phyloP scores from a whole-genome alignment of 1,140 invertebrate species.

The Zaprionus ornatus region DNA sequence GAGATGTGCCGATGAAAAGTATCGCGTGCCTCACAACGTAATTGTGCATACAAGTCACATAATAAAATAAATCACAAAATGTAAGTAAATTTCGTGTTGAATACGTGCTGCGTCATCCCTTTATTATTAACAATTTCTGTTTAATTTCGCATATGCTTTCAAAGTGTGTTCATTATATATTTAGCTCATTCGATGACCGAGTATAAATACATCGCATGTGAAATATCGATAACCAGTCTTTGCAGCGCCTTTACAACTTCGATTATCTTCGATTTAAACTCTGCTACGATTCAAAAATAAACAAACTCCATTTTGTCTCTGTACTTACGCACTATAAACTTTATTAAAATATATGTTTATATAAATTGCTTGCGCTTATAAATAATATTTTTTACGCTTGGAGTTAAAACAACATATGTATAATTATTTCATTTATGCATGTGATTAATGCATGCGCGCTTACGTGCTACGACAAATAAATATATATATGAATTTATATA shows the following conservation, averaged over 20 bases:
- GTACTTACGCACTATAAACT: constrained; percentile 71
- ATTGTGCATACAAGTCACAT: background rate
- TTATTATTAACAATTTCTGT: background rate
- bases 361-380: constrained; percentile 78
- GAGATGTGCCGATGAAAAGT: constrained; percentile 24
- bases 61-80: background rate
- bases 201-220: background rate
- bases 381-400: constrained; percentile 70
- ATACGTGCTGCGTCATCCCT: background rate
- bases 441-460: constrained; percentile 17
- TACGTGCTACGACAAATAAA: constrained; percentile 70
- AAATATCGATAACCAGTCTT: background rate
- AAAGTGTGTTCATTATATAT: background rate
- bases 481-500: constrained; percentile 60
- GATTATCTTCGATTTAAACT: background rate
- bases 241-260: background rate
- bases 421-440: constrained; percentile 46
- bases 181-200: background rate
- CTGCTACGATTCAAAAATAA: background rate
- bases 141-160: background rate
- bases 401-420: constrained; percentile 73
- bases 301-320: background rate
- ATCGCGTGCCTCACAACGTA: constrained; percentile 5
- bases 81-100: background rate
- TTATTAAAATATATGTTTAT: constrained; percentile 79